Percentiles rank a stretch among this genome's conserved stretches.
Conservation (phyloP, 2,888 invertebrate genomes). For the Hirudinaria manillensis region DNA sequence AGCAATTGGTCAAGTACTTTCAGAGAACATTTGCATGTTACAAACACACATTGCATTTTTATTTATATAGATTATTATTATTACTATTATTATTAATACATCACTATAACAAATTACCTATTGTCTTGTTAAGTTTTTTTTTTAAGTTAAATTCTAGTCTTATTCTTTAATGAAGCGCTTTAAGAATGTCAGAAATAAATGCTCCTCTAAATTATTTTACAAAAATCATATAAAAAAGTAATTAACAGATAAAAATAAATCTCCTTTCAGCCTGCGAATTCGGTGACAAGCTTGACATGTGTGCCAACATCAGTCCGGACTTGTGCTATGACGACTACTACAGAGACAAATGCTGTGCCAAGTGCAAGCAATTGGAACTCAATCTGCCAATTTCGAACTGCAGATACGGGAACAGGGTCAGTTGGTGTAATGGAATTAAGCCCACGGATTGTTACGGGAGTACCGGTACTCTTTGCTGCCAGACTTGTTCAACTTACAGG, state of each 20-base stretch:
- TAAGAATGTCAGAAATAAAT: too few species aligned
- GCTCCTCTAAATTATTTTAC: constrained; percentile 7
- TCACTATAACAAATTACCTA: too few species aligned
- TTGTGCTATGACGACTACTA: constrained; percentile 22
- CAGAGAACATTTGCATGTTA: too few species aligned
- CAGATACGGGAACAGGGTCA: constrained; percentile 16
- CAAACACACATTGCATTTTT: too few species aligned
- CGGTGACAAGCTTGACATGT: constrained; percentile 26
- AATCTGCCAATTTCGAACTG: background rate
- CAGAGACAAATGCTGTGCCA: background rate
- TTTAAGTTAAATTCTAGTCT: too few species aligned
- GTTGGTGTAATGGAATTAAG: background rate
- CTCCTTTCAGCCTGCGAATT: constrained; percentile 26
- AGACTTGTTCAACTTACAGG: background rate
- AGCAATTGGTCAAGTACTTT: too few species aligned
- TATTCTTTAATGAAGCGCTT: too few species aligned
- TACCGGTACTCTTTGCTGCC: constrained; percentile 19
- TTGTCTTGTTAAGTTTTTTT: too few species aligned
- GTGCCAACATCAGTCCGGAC: background rate
- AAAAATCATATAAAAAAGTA: background rate
- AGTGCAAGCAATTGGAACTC: background rate
- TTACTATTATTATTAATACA: too few species aligned
- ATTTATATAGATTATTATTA: too few species aligned
- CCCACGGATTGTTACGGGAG: background rate
- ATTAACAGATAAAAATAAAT: background rate